Evolutionary conservation across 2,113 vertebrate genomes (phyloP), one percentile per base, ranked within the genome.

Genomic region (Apodemus sylvaticus): DNA sequence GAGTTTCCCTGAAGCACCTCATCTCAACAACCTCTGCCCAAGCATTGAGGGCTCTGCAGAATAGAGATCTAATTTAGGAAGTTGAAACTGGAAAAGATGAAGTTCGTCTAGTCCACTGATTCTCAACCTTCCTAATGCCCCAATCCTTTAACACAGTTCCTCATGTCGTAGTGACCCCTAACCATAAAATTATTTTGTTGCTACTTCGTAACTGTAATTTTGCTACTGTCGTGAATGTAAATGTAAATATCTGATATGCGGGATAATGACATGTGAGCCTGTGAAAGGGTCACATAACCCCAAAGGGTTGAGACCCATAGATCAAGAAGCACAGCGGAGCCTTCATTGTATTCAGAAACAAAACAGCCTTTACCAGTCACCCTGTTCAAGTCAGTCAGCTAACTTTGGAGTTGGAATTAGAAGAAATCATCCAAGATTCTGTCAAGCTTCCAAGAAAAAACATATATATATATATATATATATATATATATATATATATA

Each of bases 371-470:
- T 53, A 45, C 71, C 5, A 81, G 19, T 55, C 8, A 76, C 14
- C 22, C 29, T 17, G 24, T 79, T 89, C 58, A n/a, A 74, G 39
- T 82, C 83, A 91, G 7, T 39, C 51, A 39, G 66, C 62, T 94
- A 68, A 90, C 16, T 90, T 92, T 48, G 39, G 55, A 68, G 4
- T 66, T 85, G 39, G 62, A 78, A 13, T 71, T 86, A 51, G 20
- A 97, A 73, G 48, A 90, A 90, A 92, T 86, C 78, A 64, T 90
- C 62, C 60, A 22, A 79, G 53, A 85, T 96, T 92, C 74, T 78
- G 45, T 86, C 29, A 94, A 82, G 7, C 58, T 58, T 89, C 2
- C 76, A 53, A 53, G 71, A 42, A 68, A 66, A 62, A 64, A 82
- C 39, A 9, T 16, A 58, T n/a, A 39, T 24, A 36, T 7, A 71